These are phyloP conservation scores for Habroteleia sp. DNA, from an alignment of 2,888 invertebrate genomes.

Conservation along the genomic window DNA sequence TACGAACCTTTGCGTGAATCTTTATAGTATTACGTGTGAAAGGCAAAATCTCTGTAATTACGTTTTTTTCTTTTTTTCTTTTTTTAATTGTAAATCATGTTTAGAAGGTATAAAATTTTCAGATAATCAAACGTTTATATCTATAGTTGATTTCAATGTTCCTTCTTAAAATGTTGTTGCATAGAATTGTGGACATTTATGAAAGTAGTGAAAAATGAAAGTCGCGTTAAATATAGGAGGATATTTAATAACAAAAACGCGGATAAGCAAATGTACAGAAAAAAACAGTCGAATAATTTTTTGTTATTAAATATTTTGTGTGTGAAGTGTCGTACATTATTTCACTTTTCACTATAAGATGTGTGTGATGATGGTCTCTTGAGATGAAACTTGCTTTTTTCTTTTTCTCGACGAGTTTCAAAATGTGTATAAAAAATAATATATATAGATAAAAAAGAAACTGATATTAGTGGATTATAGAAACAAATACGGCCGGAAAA, in stretches of 20 bases:
- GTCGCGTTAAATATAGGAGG: slow-evolving; percentile 36
- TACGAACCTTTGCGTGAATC: slow-evolving; percentile 59
- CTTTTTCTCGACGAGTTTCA: slow-evolving; percentile 58
- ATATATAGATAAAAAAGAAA: slow-evolving; percentile 42
- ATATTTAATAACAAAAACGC: slow-evolving; percentile 59
- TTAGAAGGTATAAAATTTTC: slow-evolving; percentile 60
- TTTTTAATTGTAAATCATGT: slow-evolving; percentile 55
- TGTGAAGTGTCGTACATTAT: slow-evolving; percentile 51
- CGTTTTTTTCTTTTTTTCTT: slow-evolving; percentile 20
- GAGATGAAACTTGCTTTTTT: slow-evolving; percentile 45
- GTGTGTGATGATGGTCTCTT: slow-evolving; percentile 53
- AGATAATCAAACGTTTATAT: slow-evolving; percentile 60
- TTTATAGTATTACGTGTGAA: slow-evolving; percentile 61
- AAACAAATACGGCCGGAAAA: slow-evolving; percentile 38
- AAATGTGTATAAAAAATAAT: slow-evolving; percentile 32
- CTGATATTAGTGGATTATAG: slow-evolving; percentile 55
- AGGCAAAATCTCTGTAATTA: slow-evolving; percentile 56
- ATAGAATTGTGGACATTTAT: slow-evolving; percentile 56
- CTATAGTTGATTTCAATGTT: slow-evolving; percentile 60
- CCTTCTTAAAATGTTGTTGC: slow-evolving; percentile 60
- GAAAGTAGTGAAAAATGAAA: slow-evolving; percentile 62
- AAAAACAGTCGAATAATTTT: slow-evolving; percentile 9
- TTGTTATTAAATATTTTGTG: slow-evolving; percentile 54
- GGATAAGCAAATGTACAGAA: slow-evolving; percentile 35
- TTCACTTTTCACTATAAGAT: slow-evolving; percentile 63